Evolutionary conservation across 1,140 invertebrate species (phyloP), one percentile per base, ranked within the genome.

Genomic region (Schlechtendalia chinensis): DNA sequence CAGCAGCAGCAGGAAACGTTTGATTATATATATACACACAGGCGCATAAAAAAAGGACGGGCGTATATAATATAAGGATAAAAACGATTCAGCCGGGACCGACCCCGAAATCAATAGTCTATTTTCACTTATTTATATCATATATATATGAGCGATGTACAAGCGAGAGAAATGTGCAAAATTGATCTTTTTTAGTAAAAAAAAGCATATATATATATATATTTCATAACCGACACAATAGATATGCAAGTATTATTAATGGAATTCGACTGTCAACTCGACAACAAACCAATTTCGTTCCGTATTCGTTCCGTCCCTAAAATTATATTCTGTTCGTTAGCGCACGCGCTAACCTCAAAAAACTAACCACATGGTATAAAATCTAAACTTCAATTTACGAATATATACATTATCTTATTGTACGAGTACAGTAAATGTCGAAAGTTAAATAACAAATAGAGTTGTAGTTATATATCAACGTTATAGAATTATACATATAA

Each of bases 171-270:
- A 45, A 39, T 69, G 11, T 16, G 0, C n/a, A 47, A 45, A 67
- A 45, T 39, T 22, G n/a, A 45, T 67, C 19, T 16, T 45, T 69
- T 47, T 69, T 65, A 39, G 12, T 8, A 69, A 11, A 69, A 69
- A 8, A 39, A 67, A 39, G 8, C 8, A 8, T 39, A 8, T 39
- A 39, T 39, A n/a, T 19, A 45, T 47, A 22, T 67, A 47, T 67
- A 45, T 47, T 47, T 69, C 39, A 47, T 69, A 39, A 4, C n/a
- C 39, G 12, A 8, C 39, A 69, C 39, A 69, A 69, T 69, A 69
- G 65, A 47, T 47, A 39, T 39, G 32, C 32, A n/a, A 47, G 12
- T 47, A 47, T 69, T 47, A 69, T 69, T 69, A 47, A 69, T 69
- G 63, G n/a, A 69, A 47, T 67, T 45, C n/a, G 47, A 47, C 65